These are phyloP conservation scores for Sesia bembeciformis DNA, from an alignment of 2,888 invertebrate species.

Conservation along the genomic window DNA sequence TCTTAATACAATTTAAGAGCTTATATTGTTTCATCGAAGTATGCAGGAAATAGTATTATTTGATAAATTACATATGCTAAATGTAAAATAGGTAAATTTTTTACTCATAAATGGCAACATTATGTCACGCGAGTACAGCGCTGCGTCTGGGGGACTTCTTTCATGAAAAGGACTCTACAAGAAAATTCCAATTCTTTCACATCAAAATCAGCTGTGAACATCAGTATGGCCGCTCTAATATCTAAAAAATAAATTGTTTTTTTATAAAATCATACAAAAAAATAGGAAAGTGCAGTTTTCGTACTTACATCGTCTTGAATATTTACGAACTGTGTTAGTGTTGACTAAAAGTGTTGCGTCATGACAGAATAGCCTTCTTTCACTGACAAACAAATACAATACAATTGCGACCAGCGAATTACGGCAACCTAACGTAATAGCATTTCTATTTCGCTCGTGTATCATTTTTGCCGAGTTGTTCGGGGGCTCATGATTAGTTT, in stretches of 20 bases:
- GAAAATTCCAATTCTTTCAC: conserved; percentile 40
- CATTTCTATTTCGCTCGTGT: conserved; percentile 45
- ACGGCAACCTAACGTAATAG: conserved; percentile 22
- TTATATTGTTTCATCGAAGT: too few species aligned
- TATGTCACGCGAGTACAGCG: too few species aligned
- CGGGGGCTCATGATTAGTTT: conserved; percentile 53
- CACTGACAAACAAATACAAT: conserved; percentile 73
- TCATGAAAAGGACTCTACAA: too few species aligned
- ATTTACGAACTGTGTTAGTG: conserved; percentile 43
- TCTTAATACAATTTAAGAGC: too few species aligned
- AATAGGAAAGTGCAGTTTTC: conserved; percentile 60
- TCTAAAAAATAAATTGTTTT: conserved; percentile 58
- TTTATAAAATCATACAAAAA: conserved; percentile 52
- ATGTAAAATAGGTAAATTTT: too few species aligned
- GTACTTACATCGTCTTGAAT: conserved; percentile 50
- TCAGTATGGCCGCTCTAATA: conserved; percentile 70
- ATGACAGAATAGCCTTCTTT: conserved; percentile 65
- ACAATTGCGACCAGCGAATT: conserved; percentile 53
- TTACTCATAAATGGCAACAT: too few species aligned
- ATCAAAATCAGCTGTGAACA: conserved; percentile 75
- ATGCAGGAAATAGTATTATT: too few species aligned
- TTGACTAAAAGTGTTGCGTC: conserved; percentile 73
- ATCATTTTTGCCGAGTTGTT: conserved; percentile 35
- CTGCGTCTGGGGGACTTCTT: too few species aligned
- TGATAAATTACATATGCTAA: too few species aligned